Conservation (phyloP, 2,797 vertebrate genomes). For the Fratercula arctica region DNA sequence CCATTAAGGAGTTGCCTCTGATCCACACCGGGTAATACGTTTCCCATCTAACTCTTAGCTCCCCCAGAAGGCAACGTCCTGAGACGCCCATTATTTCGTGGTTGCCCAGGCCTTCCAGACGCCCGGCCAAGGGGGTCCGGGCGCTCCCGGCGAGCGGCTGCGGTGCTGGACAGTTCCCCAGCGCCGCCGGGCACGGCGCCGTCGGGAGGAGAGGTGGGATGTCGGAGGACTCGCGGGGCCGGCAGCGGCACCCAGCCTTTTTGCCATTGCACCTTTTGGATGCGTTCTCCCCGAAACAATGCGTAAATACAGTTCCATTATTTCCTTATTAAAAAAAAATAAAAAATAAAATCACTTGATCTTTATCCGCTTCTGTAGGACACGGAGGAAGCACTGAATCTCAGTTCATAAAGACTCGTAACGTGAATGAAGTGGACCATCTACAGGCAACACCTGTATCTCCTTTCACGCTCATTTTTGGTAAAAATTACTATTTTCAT, state of each 20-base stretch:
- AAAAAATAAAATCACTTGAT: neutral
- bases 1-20: neutral
- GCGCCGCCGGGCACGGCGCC: rapidly evolving
- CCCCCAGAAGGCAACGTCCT: neutral
- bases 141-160: rapidly evolving
- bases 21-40: neutral
- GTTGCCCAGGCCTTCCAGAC: neutral
- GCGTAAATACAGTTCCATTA: neutral
- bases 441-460: neutral
- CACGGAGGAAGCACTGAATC: neutral
- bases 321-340: neutral
- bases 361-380: neutral
- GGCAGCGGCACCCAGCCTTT: rapidly evolving
- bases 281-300: neutral
- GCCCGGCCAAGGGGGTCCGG: rapidly evolving
- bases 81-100: neutral
- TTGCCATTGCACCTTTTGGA: neutral
- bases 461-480: neutral
- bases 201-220: neutral
- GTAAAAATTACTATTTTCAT: neutral
- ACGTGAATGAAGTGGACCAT: neutral
- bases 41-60: neutral
- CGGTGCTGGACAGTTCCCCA: constrained; percentile 34
- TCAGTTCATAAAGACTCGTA: neutral
- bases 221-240: rapidly evolving